Conservation (phyloP, 2,113 vertebrate genomes). For the Phodopus roborovskii region DNA sequence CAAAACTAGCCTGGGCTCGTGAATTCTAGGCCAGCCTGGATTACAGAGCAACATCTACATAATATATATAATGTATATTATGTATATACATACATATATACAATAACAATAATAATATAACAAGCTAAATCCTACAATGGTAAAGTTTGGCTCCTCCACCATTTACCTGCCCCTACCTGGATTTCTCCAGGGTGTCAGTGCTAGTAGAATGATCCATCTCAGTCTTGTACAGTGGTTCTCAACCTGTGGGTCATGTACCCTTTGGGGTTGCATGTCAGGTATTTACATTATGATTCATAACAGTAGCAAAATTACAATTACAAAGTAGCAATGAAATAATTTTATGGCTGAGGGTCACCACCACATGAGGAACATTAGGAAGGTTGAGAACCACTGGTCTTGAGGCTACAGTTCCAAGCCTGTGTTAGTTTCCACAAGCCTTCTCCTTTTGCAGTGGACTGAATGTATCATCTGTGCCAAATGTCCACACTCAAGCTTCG, state of each 20-base stretch:
- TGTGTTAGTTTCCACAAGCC: not conserved
- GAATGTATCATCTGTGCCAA: not conserved
- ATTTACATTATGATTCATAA: not conserved
- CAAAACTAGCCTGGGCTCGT: not conserved
- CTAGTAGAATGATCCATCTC: not conserved
- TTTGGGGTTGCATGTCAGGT: not conserved
- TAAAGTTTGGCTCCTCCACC: not conserved
- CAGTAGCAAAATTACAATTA: not conserved
- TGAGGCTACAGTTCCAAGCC: not conserved
- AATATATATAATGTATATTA: too few species aligned
- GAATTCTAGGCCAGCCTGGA: not conserved
- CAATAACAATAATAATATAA: not conserved
- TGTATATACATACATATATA: too few species aligned
- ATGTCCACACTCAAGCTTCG: constrained; percentile 32
- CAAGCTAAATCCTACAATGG: not conserved
- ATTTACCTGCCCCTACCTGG: not conserved
- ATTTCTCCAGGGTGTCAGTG: not conserved
- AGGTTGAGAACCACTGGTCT: not conserved
- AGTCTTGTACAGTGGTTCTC: not conserved
- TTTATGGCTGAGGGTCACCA: not conserved
- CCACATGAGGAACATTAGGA: not conserved
- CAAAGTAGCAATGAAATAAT: not conserved
- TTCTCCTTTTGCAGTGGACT: not conserved
- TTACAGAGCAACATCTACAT: not conserved
- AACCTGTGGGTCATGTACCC: not conserved